Evolutionary conservation across 1,140 invertebrate species (phyloP).

Genomic region (Drosophila busckii): DNA sequence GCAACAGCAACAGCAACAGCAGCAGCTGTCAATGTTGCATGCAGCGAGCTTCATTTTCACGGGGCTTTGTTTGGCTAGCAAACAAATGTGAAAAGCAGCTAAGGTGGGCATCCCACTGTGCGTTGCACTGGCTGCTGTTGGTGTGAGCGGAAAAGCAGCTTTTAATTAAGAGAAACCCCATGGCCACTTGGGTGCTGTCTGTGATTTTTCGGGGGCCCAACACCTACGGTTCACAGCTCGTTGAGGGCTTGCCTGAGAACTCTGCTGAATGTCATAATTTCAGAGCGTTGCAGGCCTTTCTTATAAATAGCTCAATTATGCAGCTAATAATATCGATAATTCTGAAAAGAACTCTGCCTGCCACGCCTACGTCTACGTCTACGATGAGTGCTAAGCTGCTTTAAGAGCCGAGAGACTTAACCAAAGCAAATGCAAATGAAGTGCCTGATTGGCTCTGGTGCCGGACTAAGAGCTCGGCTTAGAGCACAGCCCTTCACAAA

Average conservation of each 20-base stretch:
- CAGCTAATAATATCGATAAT: conserved; percentile 66
- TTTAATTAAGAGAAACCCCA: conserved; percentile 62
- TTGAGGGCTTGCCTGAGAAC: conserved; percentile 5
- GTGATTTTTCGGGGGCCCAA: conserved; percentile 32
- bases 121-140: conserved; percentile 15
- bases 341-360: conserved; percentile 24
- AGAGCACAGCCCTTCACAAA: conserved; percentile 27
- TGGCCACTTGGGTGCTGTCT: not conserved
- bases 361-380: conserved; percentile 39
- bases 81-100: conserved; percentile 12
- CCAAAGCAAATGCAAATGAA: conserved; percentile 63
- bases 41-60: conserved; percentile 50
- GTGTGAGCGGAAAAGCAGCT: conserved; percentile 58
- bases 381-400: conserved; percentile 41
- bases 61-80: conserved; percentile 47
- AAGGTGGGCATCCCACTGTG: conserved; percentile 42
- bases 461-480: conserved; percentile 20
- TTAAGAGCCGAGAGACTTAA: conserved; percentile 32
- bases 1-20: too few species aligned
- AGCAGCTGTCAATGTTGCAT: conserved; percentile 32
- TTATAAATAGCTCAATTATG: conserved; percentile 73
- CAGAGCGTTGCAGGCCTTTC: conserved; percentile 17
- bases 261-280: not conserved
- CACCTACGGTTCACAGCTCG: conserved; percentile 72
- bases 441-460: conserved; percentile 65